Base-by-base conservation (phyloP, 2,888 invertebrate species). In the Polydrusus pterygomalis region DNA sequence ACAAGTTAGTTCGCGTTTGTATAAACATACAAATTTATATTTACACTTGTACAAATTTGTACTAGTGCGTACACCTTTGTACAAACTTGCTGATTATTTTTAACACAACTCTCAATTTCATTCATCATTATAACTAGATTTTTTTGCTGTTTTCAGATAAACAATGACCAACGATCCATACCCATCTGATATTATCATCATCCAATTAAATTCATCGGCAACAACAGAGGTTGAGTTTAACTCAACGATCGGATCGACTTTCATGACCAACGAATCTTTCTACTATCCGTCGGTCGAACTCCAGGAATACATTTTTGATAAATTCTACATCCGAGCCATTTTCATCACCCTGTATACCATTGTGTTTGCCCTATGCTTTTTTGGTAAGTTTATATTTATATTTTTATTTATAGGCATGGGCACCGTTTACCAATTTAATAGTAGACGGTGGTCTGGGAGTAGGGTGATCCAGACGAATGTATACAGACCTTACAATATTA, bases 261-360 rank as follows among this genome's bases (percentile, higher is more conserved):
- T 38, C 7, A 17, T 15, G 11, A 70, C n/a, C n/a, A n/a, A 75
- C 49, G 63, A 58, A 30, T 65, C 70, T 1, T 40, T 54, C n/a
- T 17, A 38, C 17, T 38, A 70, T 17, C 11, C 68, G 3, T 11
- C 40, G 5, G 18, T 38, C 7, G 70, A 65, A 17, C 71, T 45
- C 8, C 74, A 70, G n/a, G 76, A 76, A 5, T 76, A 76, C 25
- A 76, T 76, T 43, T 76, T 76, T 40, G 76, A 76, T 40, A 72
- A 76, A 18, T 63, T 77, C 47, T 74, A 74, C 62, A 68, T 77
- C 1, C 45, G 70, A 25, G 74, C 74, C 5, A 70, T 77, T 65
- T 77, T 74, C 43, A 70, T 74, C 51, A 73, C 54, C 13, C 64
- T 76, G 18, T 76, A 76, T 64, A 67, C 72, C 20, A 76, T 64